phyloP scores from a whole-genome alignment of 1,140 invertebrate species.

The Trichoplusia ni region DNA sequence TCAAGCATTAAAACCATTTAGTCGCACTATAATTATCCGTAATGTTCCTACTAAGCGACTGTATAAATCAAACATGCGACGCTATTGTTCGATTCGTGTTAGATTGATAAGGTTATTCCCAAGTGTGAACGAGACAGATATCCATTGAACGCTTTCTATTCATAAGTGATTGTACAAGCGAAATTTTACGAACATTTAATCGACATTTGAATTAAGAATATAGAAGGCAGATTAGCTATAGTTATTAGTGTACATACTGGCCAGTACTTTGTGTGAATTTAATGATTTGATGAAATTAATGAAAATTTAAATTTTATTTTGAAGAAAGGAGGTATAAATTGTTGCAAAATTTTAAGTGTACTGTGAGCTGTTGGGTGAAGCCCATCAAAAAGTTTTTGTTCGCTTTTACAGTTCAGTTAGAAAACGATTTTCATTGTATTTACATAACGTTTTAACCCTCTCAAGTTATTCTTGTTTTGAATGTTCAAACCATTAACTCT shows the following conservation, averaged over 20 bases:
- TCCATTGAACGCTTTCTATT: conserved; percentile 66
- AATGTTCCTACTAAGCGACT: conserved; percentile 81
- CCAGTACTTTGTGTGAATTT: no score
- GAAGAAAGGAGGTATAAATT: conserved; percentile 8
- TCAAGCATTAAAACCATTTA: conserved; percentile 56
- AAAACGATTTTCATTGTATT: conserved; percentile 61
- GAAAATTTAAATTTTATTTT: not conserved
- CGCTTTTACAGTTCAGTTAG: conserved; percentile 51
- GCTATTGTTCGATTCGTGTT: conserved; percentile 80
- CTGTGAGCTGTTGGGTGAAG: conserved; percentile 41
- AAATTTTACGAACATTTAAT: conserved; percentile 50
- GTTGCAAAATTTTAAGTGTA: conserved; percentile 39
- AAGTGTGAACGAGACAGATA: conserved; percentile 78
- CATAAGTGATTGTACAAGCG: conserved; percentile 69
- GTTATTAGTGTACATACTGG: no score
- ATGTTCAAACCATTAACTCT: conserved; percentile 54
- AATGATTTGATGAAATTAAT: no score
- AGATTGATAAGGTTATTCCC: conserved; percentile 80
- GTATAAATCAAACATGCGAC: conserved; percentile 81
- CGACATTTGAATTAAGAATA: conserved; percentile 22
- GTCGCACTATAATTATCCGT: conserved; percentile 78
- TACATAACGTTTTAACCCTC: conserved; percentile 59
- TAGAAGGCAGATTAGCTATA: no score
- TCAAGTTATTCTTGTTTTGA: conserved; percentile 55
- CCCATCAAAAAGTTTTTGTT: conserved; percentile 59